Percentiles rank a stretch among this genome's conserved stretches.
Conservation (phyloP, 2,888 invertebrate species). For the Drosophila paracracens region DNA sequence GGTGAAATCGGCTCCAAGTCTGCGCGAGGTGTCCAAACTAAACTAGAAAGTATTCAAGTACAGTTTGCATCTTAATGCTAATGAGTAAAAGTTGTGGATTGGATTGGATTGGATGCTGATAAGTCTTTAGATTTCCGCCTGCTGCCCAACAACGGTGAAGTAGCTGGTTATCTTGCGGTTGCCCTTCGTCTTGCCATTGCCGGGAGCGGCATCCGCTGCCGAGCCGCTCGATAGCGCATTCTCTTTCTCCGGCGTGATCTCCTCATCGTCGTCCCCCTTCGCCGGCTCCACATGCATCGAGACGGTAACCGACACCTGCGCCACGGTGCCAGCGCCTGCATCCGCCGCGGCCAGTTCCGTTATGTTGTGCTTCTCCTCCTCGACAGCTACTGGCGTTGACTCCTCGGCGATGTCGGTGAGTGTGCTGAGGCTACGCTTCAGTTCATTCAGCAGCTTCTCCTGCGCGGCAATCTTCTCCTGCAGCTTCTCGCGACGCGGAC, state of each 20-base stretch:
- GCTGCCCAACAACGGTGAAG: slow-evolving; percentile 82
- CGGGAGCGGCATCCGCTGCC: slow-evolving; percentile 32
- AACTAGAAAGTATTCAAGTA: slow-evolving; percentile 63
- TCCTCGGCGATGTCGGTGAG: slow-evolving; percentile 57
- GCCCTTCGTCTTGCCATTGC: slow-evolving; percentile 63
- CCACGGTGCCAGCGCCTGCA: slow-evolving; percentile 44
- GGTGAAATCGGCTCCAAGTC: slow-evolving; percentile 48
- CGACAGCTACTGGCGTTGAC: slow-evolving; percentile 18
- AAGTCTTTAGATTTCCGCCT: slow-evolving; percentile 80
- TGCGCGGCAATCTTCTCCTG: slow-evolving; percentile 70
- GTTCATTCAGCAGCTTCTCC: slow-evolving; percentile 66
- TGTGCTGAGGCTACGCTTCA: slow-evolving; percentile 61
- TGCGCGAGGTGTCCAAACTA: slow-evolving; percentile 62
- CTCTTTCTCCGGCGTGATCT: slow-evolving; percentile 68
- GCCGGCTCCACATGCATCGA: slow-evolving; percentile 80
- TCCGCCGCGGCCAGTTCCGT: slow-evolving; percentile 51
- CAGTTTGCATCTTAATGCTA: slow-evolving; percentile 65
- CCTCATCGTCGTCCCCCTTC: slow-evolving; percentile 51
- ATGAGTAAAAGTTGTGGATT: slow-evolving; percentile 64
- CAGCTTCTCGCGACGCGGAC: slow-evolving; percentile 68
- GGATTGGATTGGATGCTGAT: slow-evolving; percentile 48
- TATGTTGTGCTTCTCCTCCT: slow-evolving; percentile 33
- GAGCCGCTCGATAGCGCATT: slow-evolving; percentile 54
- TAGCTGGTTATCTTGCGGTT: slow-evolving; percentile 81
- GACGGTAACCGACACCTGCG: slow-evolving; percentile 77